Base-by-base conservation (phyloP, 2,888 invertebrate species). In the Diabrotica balteata region DNA sequence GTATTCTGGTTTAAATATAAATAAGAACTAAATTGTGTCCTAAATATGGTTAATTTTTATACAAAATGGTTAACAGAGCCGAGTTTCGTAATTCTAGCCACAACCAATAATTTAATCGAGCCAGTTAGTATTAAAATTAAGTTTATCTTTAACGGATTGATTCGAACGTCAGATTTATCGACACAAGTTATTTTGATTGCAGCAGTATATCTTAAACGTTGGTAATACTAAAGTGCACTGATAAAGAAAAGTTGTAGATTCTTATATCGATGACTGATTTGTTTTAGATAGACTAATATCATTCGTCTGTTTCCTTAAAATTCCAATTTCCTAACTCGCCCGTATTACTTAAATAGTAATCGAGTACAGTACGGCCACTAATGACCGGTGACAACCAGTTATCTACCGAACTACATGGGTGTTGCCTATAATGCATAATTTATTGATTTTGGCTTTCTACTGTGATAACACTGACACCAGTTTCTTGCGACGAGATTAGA, bases 151-250 rank as follows among this genome's bases (percentile, higher is more conserved):
- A 11, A 7, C 32, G 43, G 17, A 59, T 59, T 59, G 59, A 60
- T 60, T 60, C 7, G 44, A 52, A 43, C 32, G 61, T 60, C 60
- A 61, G 45, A 52, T 61, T 52, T 61, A 61, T 61, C 61, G 61
- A 61, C 52, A 52, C 50, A 52, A 11, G 61, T 49, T 52, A 61
- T 47, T 17, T 59, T 49, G 59, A 59, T 59, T 59, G 11, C 45
- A 45, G 57, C 57, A 59, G 42, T 59, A 47, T 59, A 61, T 61
- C 61, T 61, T 47, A 47, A 47, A 47, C 47, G 47, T 47, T 47
- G 47, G 47, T 47, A 9, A 47, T 47, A 47, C 47, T 43, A 22
- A 52, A 61, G 45, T 10, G 52, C 45, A 52, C 17, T 51, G 61
- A 61, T 61, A 61, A 61, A 22, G 43, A 53, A 59, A 51, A 32